Evolutionary conservation across 2,113 vertebrate species (phyloP), one percentile per base, ranked within the genome.

Genomic region (Oxyruncus cristatus): DNA sequence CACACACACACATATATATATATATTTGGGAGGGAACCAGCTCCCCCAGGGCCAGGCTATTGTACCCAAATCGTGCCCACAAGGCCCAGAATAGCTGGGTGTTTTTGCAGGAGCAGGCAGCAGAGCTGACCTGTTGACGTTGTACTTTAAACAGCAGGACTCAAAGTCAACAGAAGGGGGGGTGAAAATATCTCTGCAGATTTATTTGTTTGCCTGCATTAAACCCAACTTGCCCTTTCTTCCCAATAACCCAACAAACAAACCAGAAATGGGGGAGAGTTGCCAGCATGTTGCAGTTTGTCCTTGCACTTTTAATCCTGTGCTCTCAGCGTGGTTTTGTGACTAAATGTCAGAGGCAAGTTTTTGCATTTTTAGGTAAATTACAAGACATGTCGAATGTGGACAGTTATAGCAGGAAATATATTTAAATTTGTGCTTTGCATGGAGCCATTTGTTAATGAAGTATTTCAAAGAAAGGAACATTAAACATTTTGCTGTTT

Each of bases 81-180:
- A 75, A 75, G 50, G 33, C 86, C 84, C 17, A 61, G 91, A 91
- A 86, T 67, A 92, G 83, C 55, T 0, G 30, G 33, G 23, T 87
- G 83, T 44, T 93, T 95, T 74, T 32, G 46, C 76, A 55, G 66
- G 49, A 78, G 65, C 63, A 72, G 56, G 6, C 53, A 23, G 88
- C 18, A 88, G 79, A 50, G 33, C 42, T 37, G 19, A 68, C 21
- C 59, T 74, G 47, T 20, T 84, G 94, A 93, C 2, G 0, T 62
- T 67, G 39, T 66, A 56, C 86, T 92, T 88, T 23, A 58, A 74
- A 58, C 67, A 84, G 32, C 3, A 72, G 58, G 63, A 53, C 77
- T 65, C 90, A 68, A 90, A 93, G 78, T 95, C 94, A 95, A 92
- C 86, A 91, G 46, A 42, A 63, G 14, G 2, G 8, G 8, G 4